phyloP scores from a whole-genome alignment of 2,888 invertebrate genomes.

The Chrysina gloriosa region DNA sequence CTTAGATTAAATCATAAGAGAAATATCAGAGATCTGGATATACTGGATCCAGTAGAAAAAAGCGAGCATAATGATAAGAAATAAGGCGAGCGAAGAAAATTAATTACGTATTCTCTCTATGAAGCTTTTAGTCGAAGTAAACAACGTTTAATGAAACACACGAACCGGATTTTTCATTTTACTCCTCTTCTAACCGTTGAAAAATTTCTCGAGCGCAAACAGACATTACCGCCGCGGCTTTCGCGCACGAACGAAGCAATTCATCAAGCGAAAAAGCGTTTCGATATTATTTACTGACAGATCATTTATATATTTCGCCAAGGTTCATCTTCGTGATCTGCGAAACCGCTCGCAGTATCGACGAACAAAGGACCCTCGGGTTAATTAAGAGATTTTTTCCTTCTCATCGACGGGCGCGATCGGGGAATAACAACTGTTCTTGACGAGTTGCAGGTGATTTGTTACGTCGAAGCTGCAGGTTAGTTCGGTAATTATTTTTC shows the following conservation, averaged over 20 bases:
- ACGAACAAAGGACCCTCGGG: slow-evolving; percentile 19
- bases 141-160: too few species aligned
- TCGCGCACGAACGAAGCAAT: slow-evolving; percentile 7
- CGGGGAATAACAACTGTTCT: slow-evolving; percentile 7
- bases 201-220: too few species aligned
- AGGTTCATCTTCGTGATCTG: slow-evolving; percentile 3
- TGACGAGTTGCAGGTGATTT: slow-evolving; percentile 20
- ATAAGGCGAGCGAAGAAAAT: too few species aligned
- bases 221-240: too few species aligned
- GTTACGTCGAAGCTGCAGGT: slow-evolving; percentile 4
- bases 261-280: slow-evolving; percentile 21
- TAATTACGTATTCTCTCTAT: too few species aligned
- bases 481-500: slow-evolving; percentile 13
- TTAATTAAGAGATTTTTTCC: slow-evolving; percentile 33
- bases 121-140: too few species aligned
- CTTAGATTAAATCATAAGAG: too few species aligned
- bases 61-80: too few species aligned
- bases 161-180: too few species aligned
- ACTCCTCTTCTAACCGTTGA: too few species aligned
- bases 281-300: slow-evolving; percentile 23
- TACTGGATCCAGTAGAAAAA: too few species aligned
- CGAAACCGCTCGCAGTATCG: background rate
- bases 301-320: slow-evolving; percentile 22
- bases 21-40: too few species aligned
- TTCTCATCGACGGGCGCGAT: slow-evolving; percentile 9